Conservation (phyloP, 2,888 invertebrate species). For the Dicyrtomina minuta region DNA sequence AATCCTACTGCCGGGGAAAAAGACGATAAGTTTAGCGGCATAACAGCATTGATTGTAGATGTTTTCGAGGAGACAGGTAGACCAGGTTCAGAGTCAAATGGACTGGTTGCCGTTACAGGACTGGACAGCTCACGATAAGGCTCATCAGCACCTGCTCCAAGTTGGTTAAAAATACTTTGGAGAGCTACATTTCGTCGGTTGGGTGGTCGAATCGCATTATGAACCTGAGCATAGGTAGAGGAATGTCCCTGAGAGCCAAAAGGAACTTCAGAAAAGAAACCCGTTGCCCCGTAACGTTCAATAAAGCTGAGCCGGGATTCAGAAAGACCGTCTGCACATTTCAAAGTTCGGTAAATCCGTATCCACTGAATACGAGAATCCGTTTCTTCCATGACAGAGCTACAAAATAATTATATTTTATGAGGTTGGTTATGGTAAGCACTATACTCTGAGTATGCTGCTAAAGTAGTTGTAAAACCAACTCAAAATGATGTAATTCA, state of each 20-base stretch:
- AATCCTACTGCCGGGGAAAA: neutral
- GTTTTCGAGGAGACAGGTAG: conserved; percentile 31
- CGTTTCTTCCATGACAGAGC: conserved; percentile 23
- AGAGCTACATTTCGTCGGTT: conserved; percentile 50
- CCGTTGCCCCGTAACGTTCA: conserved; percentile 33
- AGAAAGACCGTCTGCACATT: conserved; percentile 36
- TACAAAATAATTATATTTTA: conserved; percentile 7
- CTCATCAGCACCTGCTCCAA: neutral
- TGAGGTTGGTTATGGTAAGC: neutral
- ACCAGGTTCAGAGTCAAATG: conserved; percentile 27
- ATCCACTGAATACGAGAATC: conserved; percentile 31
- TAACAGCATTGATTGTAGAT: conserved; percentile 6
- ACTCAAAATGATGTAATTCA: conserved; percentile 10
- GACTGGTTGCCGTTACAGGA: conserved; percentile 20
- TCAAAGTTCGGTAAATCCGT: conserved; percentile 38
- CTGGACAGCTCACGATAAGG: neutral
- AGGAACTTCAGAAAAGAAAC: conserved; percentile 31
- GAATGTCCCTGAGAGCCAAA: conserved; percentile 10
- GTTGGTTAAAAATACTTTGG: conserved; percentile 46
- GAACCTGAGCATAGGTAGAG: neutral
- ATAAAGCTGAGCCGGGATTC: conserved; percentile 35
- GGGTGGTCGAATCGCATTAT: conserved; percentile 28
- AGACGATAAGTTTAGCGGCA: neutral
- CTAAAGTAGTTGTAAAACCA: too few species aligned
- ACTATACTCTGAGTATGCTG: too few species aligned